Base-by-base conservation (phyloP, 2,797 vertebrate genomes). In the Mormyrus proboscirostris region DNA sequence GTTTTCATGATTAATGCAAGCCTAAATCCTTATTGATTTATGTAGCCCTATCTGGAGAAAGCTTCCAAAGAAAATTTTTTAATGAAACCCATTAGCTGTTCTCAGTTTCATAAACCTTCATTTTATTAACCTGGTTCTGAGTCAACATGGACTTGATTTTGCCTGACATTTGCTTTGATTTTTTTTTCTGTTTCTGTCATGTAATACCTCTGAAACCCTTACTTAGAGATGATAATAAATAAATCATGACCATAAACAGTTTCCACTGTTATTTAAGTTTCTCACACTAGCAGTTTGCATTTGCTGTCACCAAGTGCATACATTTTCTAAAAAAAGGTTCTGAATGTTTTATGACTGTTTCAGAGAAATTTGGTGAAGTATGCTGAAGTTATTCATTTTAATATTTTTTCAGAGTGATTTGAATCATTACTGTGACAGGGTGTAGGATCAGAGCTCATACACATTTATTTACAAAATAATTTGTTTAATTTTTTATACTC, bases 271-370 rank as follows among this genome's bases (percentile, higher is more conserved):
- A 98, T 98, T 98, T 98, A 97, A 98, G n/a, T 49, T 8, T 94
- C 85, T 93, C 93, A 92, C 95, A 96, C 96, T 97, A 97, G 97
- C 98, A 98, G 96, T 96, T 96, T 94, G 96, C 65, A 33, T 38
- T 73, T 96, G 92, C 94, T 90, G 94, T 96, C 98, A 97, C 98
- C 97, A 97, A 98, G 98, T 98, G 97, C 98, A 97, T 99, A 99
- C 98, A 99, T 99, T 98, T 99, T 99, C 97, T 99, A 38, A 73
- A 99, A 99, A 99, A 99, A 99, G 97, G 98, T 94, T 97, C 97
- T 99, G 97, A 99, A 99, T 99, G 97, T 99, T 99, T 99, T 97
- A 99, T 99, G 98, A 98, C 98, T 97, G 99, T 99, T 99, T 98
- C 97, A 98, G 96, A 96, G 96, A 97, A 97, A 98, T 97, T 97